Evolutionary conservation across 2,797 vertebrate genomes (phyloP).

Genomic region (Catharus ustulatus): DNA sequence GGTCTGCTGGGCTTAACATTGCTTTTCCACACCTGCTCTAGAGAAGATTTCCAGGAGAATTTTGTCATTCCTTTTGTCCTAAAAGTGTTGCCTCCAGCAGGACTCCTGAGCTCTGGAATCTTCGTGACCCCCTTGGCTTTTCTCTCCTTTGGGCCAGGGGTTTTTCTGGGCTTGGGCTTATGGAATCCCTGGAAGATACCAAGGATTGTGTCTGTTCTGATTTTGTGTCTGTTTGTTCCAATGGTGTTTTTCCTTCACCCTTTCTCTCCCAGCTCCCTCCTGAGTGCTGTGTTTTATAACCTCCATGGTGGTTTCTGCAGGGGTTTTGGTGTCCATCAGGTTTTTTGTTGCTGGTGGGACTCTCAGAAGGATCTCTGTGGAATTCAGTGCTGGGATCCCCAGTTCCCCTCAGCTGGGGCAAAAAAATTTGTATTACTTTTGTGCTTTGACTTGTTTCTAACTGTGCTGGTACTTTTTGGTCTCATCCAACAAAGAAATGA

Average conservation of each 20-base stretch:
- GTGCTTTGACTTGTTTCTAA: conserved; percentile 18
- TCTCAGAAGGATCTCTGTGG: neutral
- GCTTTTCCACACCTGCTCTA: neutral
- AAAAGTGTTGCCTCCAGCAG: neutral
- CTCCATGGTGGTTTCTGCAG: neutral
- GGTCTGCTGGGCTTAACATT: neutral
- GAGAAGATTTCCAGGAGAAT: neutral
- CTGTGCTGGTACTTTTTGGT: neutral
- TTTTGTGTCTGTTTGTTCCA: neutral
- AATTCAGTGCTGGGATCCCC: neutral
- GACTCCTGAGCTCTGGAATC: neutral
- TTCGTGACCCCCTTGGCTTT: neutral
- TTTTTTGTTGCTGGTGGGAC: neutral
- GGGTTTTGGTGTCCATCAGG: neutral
- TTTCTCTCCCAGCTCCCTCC: neutral
- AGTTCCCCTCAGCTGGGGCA: neutral
- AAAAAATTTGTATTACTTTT: neutral
- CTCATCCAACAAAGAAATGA: neutral
- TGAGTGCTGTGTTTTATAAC: neutral
- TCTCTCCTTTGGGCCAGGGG: neutral
- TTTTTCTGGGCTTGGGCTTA: neutral
- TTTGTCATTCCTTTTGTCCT: neutral
- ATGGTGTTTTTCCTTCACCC: neutral
- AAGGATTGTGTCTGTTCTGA: neutral
- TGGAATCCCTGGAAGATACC: neutral